A percentile compares a stretch with the other conserved stretches of the same genome.
Evolutionary conservation across 2,797 vertebrate species (phyloP).

Genomic region (Poecile montanus): DNA sequence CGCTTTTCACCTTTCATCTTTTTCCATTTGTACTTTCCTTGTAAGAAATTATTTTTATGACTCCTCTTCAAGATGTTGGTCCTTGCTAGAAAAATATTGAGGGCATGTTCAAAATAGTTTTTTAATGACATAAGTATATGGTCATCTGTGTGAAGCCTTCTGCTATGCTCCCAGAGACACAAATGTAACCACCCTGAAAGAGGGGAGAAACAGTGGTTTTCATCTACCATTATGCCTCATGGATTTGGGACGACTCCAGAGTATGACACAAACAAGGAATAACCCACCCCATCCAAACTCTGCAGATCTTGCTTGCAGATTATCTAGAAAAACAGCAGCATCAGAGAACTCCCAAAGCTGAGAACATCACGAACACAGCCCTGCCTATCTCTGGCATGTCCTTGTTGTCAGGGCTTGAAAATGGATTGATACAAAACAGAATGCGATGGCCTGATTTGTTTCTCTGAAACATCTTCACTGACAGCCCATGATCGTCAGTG

Average conservation of each 20-base stretch:
- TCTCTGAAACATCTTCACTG: not conserved
- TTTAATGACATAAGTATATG: not conserved
- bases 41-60: not conserved
- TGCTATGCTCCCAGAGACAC: not conserved
- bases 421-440: not conserved
- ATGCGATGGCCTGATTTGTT: not conserved
- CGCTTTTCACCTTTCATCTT: not conserved
- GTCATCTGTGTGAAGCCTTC: not conserved
- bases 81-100: not conserved
- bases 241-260: slow-evolving; percentile 30
- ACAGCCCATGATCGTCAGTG: not conserved
- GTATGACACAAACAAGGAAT: slow-evolving; percentile 7
- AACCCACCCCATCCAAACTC: not conserved
- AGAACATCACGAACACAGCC: slow-evolving; percentile 7
- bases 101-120: not conserved
- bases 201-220: not conserved
- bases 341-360: slow-evolving; percentile 30
- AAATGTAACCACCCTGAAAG: not conserved
- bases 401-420: slow-evolving; percentile 26
- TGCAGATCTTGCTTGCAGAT: slow-evolving; percentile 10
- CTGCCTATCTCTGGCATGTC: slow-evolving; percentile 48
- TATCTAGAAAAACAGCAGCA: not conserved
- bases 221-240: not conserved
- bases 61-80: not conserved
- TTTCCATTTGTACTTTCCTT: not conserved